Evolutionary conservation across 2,888 invertebrate genomes (phyloP).

Genomic region (Drosophila aldrichi): DNA sequence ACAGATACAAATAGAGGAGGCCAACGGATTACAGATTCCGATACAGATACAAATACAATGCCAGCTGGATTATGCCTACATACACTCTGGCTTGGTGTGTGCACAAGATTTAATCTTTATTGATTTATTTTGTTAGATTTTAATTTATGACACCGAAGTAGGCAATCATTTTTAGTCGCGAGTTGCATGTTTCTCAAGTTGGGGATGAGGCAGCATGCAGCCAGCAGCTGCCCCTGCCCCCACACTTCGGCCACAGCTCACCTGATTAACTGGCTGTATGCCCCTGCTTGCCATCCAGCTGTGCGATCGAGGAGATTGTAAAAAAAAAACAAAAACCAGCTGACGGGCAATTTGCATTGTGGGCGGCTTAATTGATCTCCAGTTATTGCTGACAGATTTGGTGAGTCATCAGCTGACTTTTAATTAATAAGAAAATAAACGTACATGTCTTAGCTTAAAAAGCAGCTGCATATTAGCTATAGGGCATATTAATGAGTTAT

Average conservation of each 20-base stretch:
- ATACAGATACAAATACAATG: constrained; percentile 52
- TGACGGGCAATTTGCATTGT: constrained; percentile 65
- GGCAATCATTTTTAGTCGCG: constrained; percentile 72
- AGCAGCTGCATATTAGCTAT: background rate
- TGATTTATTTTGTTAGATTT: constrained; percentile 83
- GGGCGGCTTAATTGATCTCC: constrained; percentile 66
- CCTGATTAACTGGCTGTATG: constrained; percentile 8
- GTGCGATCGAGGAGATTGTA: constrained; percentile 54
- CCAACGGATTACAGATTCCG: constrained; percentile 55
- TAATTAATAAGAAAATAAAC: constrained; percentile 17
- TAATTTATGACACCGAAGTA: constrained; percentile 81
- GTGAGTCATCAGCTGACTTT: constrained; percentile 18
- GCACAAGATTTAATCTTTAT: constrained; percentile 83
- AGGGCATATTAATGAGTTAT: background rate
- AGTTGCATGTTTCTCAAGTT: constrained; percentile 41
- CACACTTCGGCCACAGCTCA: background rate
- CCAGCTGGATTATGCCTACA: constrained; percentile 69
- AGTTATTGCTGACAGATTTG: constrained; percentile 21
- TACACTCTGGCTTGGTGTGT: constrained; percentile 30
- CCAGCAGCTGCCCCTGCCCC: background rate
- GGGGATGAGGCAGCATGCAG: constrained; percentile 14
- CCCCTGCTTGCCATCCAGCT: constrained; percentile 48
- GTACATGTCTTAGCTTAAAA: background rate
- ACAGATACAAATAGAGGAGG: constrained; percentile 62
- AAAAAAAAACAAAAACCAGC: constrained; percentile 24